Base-by-base conservation (phyloP, 2,113 vertebrate genomes). In the Tupaia tana region DNA sequence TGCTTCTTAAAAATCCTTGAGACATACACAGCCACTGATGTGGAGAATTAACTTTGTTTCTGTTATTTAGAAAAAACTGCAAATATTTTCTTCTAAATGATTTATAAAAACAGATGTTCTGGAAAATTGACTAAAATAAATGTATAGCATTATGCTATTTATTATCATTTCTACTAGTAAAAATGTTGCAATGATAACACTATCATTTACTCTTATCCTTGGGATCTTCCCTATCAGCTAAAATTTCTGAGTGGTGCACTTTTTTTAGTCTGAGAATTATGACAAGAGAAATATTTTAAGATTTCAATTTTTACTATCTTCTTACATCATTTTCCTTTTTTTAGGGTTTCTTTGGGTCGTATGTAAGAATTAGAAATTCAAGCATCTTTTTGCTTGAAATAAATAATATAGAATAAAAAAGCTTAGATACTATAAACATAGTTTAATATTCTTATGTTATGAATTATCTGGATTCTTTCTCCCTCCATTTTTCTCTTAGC, bases 321-420 rank as follows among this genome's bases (percentile, higher is more conserved):
- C 67, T 14, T 83, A 25, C 34, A 79, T 85, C 25, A 75, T 71
- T 82, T 61, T 16, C 75, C 20, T 9, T 56, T 86, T 90, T 81
- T 58, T 54, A 64, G 31, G 90, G 18, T 77, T 97, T 29, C 25
- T 94, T 90, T 85, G 31, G 16, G 18, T 92, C 54, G 25, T 92
- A 52, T 64, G 20, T 83, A 87, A 95, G 95, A 94, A 77, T 94
- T 77, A 84, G 79, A 70, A 93, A 80, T 96, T 95, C 6, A 86
- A 84, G 29, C 79, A 93, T 89, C 95, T 94, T 7, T 70, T 58
- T 54, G 79, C 10, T 95, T 91, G 52, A 85, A 95, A 67, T 86
- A 66, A 70, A 67, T 59, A 56, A 12, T 63, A 3, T 73, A 73
- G 25, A 84, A 7, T 13, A 63, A 92, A 71, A 94, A 92, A 93